These are phyloP conservation scores for Coelopa pilipes DNA, from an alignment of 2,888 invertebrate genomes.

Conservation along the genomic window DNA sequence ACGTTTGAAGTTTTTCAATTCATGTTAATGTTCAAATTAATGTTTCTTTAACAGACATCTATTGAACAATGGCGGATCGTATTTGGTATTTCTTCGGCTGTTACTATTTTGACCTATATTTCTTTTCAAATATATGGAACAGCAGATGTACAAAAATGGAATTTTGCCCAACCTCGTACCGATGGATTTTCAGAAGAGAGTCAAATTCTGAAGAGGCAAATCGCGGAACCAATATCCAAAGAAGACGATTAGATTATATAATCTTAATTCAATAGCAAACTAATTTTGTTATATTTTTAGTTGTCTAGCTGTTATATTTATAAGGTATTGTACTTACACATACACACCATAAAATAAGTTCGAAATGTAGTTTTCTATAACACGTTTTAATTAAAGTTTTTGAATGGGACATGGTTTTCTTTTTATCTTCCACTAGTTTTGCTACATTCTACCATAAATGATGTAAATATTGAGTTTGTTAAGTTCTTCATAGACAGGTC, in stretches of 20 bases:
- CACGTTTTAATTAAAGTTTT: neutral
- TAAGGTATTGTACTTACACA: constrained; percentile 26
- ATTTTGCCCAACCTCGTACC: constrained; percentile 42
- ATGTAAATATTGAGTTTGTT: neutral
- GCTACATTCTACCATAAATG: neutral
- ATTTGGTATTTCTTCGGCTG: constrained; percentile 73
- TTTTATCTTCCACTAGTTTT: neutral
- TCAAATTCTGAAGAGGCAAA: constrained; percentile 50
- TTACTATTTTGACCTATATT: constrained; percentile 73
- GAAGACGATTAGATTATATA: constrained; percentile 40
- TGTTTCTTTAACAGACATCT: constrained; percentile 53
- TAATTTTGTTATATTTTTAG: neutral
- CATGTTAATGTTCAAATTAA: neutral
- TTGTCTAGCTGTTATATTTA: neutral
- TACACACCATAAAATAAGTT: neutral
- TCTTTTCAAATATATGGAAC: constrained; percentile 77
- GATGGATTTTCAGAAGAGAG: constrained; percentile 47
- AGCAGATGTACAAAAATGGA: constrained; percentile 70
- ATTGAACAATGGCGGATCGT: constrained; percentile 73
- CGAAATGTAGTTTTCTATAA: neutral
- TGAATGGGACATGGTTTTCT: neutral
- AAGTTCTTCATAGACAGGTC: no score
- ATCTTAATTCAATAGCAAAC: neutral
- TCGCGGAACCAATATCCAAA: constrained; percentile 38
- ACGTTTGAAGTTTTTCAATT: no score